phyloP scores from a whole-genome alignment of 2,888 invertebrate species.

The Heliconius charithonia region DNA sequence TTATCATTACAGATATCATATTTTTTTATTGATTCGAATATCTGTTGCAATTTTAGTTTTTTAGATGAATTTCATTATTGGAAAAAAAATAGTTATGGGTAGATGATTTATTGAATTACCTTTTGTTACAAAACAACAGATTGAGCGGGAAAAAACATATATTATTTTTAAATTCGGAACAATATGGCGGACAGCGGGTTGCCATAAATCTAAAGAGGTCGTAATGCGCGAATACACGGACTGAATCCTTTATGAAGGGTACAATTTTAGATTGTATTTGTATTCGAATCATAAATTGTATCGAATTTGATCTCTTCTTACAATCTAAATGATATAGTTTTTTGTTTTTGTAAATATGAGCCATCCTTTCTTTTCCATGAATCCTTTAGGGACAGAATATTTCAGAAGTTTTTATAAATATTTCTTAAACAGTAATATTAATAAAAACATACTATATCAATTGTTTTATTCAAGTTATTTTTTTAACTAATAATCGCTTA shows the following conservation, averaged over 20 bases:
- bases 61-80: neutral
- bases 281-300: conserved; percentile 63
- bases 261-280: conserved; percentile 59
- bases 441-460: neutral
- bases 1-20: no score
- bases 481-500: no score
- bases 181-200: conserved; percentile 79
- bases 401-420: neutral
- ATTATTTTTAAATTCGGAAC: conserved; percentile 81
- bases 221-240: conserved; percentile 77
- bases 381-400: neutral
- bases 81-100: conserved; percentile 44
- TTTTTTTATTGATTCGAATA: no score
- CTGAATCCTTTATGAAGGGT: conserved; percentile 79
- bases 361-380: neutral
- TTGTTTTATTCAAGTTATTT: neutral
- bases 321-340: conserved; percentile 23
- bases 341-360: conserved; percentile 15
- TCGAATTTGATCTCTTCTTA: conserved; percentile 40
- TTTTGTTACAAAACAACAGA: conserved; percentile 42
- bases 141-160: conserved; percentile 62
- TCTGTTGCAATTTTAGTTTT: neutral
- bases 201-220: conserved; percentile 79
- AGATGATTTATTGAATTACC: conserved; percentile 52
- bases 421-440: neutral